These are phyloP conservation scores for Melinaea marsaeus DNA, from an alignment of 2,888 invertebrate species.

Conservation along the genomic window DNA sequence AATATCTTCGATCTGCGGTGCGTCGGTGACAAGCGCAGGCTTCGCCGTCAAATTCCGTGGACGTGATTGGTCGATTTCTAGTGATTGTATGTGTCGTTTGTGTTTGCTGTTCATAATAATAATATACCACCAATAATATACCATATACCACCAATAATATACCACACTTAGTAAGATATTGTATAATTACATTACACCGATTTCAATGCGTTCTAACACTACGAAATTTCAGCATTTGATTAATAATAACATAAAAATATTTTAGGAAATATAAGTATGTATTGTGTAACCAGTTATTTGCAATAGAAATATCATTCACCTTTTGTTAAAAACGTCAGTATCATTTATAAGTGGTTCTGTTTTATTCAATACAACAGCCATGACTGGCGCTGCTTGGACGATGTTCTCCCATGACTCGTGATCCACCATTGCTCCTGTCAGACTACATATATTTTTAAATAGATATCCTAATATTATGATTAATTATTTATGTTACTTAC, in stretches of 20 bases:
- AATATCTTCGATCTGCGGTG: slow-evolving; percentile 37
- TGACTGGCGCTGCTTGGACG: slow-evolving; percentile 59
- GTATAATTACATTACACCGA: no score
- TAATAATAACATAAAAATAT: not conserved
- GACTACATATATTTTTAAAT: slow-evolving; percentile 8
- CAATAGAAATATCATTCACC: no score
- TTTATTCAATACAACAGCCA: slow-evolving; percentile 53
- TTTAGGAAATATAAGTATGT: no score
- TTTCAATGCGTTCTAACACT: not conserved
- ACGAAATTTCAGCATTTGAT: not conserved
- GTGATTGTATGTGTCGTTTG: slow-evolving; percentile 40
- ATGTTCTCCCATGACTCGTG: slow-evolving; percentile 69
- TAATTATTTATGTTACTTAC: not conserved
- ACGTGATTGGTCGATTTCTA: slow-evolving; percentile 47
- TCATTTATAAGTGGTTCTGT: slow-evolving; percentile 19
- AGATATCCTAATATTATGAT: not conserved
- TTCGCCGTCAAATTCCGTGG: slow-evolving; percentile 45
- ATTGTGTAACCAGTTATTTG: no score
- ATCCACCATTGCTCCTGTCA: slow-evolving; percentile 49
- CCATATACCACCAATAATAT: no score
- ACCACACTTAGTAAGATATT: not conserved
- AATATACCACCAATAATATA: no score
- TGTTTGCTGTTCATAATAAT: slow-evolving; percentile 3
- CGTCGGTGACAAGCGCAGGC: slow-evolving; percentile 24
- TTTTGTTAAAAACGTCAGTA: not conserved